Base-by-base conservation (phyloP, 2,888 invertebrate species). In the Celastrina argiolus region DNA sequence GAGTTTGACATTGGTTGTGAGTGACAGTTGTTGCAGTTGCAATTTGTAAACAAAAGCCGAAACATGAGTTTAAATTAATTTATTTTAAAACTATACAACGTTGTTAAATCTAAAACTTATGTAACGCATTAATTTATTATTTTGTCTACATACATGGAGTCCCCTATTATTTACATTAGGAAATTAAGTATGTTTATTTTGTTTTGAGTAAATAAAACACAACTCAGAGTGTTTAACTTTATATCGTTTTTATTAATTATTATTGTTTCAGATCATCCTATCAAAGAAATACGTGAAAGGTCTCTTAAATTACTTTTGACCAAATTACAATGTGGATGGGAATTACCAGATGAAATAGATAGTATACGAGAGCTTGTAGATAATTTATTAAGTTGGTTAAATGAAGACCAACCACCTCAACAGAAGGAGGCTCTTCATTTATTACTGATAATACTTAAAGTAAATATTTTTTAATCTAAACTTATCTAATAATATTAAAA, bases 311-410 rank as follows among this genome's bases (percentile, higher is more conserved):
- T 91, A 71, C 81, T 94, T 64, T 78, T 92, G 71, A 92, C 93
- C 0, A 95, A 95, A 79, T 82, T 94, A n/a, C 92, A 92, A 67
- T 83, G 93, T 70, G 94, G 94, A 22, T 93, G 93, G 84, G 83
- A 91, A 66, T 85, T 93, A 64, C 92, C 94, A 66, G 93, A 93
- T 75, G 93, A 94, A 74, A 78, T 94, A 65, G 88, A 92, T 18
- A 85, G 92, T 56, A 93, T 92, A 42, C 92, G 93, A 69, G 92
- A 94, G 74, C 82, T 95, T 18, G 77, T 95, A 26, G 83, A 89
- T 64, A 92, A 92, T 69, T 81, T 95, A 31, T 82, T 94, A 61
- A 87, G 92, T 64, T 95, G 94, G 94, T 94, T 95, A 78, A 78
- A 92, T 63, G 91, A 87, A 66, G 87, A 92, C 45, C 81, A 88